Base-by-base conservation (phyloP, 2,113 vertebrate species). In the Petaurus breviceps region DNA sequence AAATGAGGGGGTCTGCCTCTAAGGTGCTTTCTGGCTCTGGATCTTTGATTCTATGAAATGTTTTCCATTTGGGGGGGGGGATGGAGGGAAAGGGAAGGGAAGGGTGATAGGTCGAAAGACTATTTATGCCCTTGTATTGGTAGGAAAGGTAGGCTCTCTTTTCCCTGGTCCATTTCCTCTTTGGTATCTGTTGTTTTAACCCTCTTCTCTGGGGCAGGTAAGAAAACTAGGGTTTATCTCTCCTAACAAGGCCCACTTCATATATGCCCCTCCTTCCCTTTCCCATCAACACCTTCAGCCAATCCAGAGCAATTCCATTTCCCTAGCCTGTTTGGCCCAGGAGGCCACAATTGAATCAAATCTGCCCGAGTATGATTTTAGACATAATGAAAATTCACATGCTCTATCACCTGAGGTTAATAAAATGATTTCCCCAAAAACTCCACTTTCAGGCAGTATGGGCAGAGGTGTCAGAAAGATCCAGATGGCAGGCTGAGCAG, bases 391-490 rank as follows among this genome's bases (percentile, higher is more conserved):
- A 84, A 51, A 53, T 2, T n/a, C 93, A n/a, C 28, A 51, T 6
- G 1, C 51, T 37, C 4, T 47, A 55, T 19, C 55, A 49, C 53
- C 28, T 93, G 50, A 52, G 84, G 31, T 94, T 28, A 84, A 84
- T 84, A n/a, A 84, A 84, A 84, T 84, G 37, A 43, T n/a, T 95
- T 57, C 57, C 7, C 52, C 92, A 43, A 97, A 94, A 94, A 92
- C 28, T 53, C 93, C 23, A 43, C 37, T 92, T 47, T 52, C 37
- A 49, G 55, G 16, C 14, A 54, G 61, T 37, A 28, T 37, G 3
- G 37, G 68, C 68, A 84, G n/a, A 22, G 16, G 16, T n/a, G 68
- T 84, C 14, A 84, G 68, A 43, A 84, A 22, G n/a, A 84, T 84
- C n/a, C 0, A 7, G 37, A 43, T 22, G 37, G n/a, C 31, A 68